A percentile compares a stretch with the other conserved stretches of the same genome.
Conservation (phyloP, 2,113 vertebrate species). For the Micronisus gabar region DNA sequence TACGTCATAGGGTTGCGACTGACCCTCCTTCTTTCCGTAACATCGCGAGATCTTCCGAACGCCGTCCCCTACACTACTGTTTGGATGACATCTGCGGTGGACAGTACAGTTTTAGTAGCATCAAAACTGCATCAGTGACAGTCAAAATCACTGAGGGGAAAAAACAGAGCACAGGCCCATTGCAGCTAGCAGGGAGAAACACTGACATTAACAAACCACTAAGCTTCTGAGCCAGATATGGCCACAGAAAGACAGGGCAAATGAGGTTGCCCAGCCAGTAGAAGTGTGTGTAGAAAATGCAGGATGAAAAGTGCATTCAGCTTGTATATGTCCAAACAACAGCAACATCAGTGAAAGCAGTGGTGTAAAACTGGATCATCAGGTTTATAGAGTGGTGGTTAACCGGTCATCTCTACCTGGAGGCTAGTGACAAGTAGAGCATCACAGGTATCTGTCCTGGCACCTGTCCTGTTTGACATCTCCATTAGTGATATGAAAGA, state of each 20-base stretch:
- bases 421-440: background rate
- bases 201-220: no score
- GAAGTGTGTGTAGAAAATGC: background rate
- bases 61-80: no score
- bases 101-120: background rate
- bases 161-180: background rate
- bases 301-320: background rate
- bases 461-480: background rate
- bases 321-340: background rate
- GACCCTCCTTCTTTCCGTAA: no score
- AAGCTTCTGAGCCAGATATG: background rate
- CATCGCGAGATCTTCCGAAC: no score
- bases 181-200: background rate
- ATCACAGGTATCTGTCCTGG: background rate
- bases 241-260: background rate
- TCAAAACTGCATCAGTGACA: background rate
- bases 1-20: no score
- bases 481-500: background rate
- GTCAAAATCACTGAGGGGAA: background rate
- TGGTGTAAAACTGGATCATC: background rate
- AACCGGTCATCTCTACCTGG: background rate
- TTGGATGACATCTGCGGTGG: background rate
- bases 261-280: background rate
- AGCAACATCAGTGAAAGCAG: background rate
- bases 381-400: background rate